Evolutionary conservation across 2,797 vertebrate genomes (phyloP).

Genomic region (Schizothorax lantsangensis): DNA sequence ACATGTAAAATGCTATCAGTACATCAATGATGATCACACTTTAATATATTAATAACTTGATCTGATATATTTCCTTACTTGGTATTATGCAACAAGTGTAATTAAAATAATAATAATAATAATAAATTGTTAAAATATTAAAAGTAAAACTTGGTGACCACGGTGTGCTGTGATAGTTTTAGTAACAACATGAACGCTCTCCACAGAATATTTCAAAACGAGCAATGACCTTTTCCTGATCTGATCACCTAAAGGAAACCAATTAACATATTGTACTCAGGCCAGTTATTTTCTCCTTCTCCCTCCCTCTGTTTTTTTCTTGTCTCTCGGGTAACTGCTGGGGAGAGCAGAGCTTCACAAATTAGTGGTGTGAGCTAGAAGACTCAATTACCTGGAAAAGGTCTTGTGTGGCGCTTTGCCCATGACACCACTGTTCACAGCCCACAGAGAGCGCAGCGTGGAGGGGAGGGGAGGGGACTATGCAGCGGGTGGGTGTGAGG

Average conservation of each 20-base stretch:
- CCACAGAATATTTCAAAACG: conserved; percentile 68
- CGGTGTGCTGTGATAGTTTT: conserved; percentile 18
- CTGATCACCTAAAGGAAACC: conserved; percentile 73
- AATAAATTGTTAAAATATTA: neutral
- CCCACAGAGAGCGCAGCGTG: conserved; percentile 59
- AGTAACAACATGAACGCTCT: conserved; percentile 64
- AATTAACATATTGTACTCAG: conserved; percentile 80
- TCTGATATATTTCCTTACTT: neutral
- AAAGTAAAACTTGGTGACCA: neutral
- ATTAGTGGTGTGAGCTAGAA: conserved; percentile 79
- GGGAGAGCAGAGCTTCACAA: conserved; percentile 76
- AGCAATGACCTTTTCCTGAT: conserved; percentile 73
- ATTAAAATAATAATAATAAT: neutral
- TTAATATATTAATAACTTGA: neutral
- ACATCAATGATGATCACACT: neutral
- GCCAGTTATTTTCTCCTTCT: conserved; percentile 70
- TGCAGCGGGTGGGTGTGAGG: neutral
- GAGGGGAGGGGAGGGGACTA: conserved; percentile 34
- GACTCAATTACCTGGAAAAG: conserved; percentile 76
- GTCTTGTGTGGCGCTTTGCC: conserved; percentile 59
- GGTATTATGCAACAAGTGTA: neutral
- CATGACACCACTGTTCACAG: conserved; percentile 68
- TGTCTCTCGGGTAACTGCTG: conserved; percentile 68
- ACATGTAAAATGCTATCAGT: neutral
- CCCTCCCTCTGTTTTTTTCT: conserved; percentile 51